phyloP scores from a whole-genome alignment of 2,113 vertebrate species.

The Prionailurus viverrinus region DNA sequence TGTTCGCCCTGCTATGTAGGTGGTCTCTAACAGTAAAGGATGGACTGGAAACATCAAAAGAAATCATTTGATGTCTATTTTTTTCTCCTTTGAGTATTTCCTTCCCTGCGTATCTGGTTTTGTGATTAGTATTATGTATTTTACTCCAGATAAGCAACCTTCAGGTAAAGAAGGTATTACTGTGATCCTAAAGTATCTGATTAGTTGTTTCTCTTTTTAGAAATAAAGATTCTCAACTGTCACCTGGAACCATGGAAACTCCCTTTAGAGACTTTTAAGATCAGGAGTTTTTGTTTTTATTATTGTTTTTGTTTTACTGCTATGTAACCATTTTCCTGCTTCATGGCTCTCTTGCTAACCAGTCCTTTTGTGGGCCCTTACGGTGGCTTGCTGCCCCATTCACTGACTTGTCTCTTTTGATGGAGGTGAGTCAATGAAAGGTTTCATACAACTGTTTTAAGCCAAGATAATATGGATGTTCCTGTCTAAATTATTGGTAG shows the following conservation, averaged over 20 bases:
- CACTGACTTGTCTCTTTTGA: not conserved
- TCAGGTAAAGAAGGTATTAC: not conserved
- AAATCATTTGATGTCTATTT: not conserved
- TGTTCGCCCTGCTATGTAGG: not conserved
- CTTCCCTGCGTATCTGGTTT: not conserved
- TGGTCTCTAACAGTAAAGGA: not conserved
- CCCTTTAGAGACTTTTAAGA: not conserved
- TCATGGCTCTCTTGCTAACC: not conserved
- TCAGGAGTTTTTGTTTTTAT: not conserved
- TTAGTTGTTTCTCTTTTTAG: not conserved
- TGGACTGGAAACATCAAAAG: not conserved
- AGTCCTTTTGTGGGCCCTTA: not conserved
- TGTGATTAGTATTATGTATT: not conserved
- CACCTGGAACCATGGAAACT: not conserved
- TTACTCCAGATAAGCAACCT: not conserved
- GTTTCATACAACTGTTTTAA: not conserved
- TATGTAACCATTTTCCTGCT: not conserved
- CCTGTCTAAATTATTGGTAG: not conserved
- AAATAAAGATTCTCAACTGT: not conserved
- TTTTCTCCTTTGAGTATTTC: constrained; percentile 18
- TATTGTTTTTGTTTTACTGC: not conserved
- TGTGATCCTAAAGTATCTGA: not conserved
- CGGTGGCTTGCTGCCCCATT: not conserved
- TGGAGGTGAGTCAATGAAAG: not conserved
- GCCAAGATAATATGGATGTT: not conserved